phyloP scores from a whole-genome alignment of 53 echinoderm and acorn worm species.

The Echinarachnius parma region DNA sequence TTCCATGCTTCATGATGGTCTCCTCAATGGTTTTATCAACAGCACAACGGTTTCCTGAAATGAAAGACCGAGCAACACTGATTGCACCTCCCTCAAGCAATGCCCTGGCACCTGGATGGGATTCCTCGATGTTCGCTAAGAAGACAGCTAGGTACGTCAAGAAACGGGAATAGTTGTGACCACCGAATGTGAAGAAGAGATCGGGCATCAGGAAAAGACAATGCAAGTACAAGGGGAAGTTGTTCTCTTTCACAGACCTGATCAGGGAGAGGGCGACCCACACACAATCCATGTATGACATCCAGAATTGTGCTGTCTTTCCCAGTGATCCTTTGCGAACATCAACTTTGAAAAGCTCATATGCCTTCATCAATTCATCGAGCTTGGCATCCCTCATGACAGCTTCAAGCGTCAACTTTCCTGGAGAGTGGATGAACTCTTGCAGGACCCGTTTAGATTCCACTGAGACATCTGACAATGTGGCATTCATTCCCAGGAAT shows the following conservation, averaged over 20 bases:
- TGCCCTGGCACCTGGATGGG: conserved; percentile 51
- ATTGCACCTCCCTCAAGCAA: conserved; percentile 43
- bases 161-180: too few species aligned
- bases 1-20: conserved; percentile 60
- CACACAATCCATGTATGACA: conserved; percentile 59
- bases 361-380: conserved; percentile 25
- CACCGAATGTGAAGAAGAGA: conserved; percentile 62
- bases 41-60: conserved; percentile 45
- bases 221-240: conserved; percentile 34
- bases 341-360: conserved; percentile 17
- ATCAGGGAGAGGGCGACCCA: conserved; percentile 47
- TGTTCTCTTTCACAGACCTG: conserved; percentile 56
- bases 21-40: conserved; percentile 71
- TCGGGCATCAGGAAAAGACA: conserved; percentile 39
- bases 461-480: conserved; percentile 15
- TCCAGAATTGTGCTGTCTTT: conserved; percentile 68
- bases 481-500: conserved; percentile 10
- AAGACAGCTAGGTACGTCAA: conserved; percentile 38
- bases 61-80: conserved; percentile 45
- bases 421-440: background rate
- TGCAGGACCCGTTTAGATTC: background rate
- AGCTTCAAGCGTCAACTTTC: background rate
- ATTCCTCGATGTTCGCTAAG: conserved; percentile 37
- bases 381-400: conserved; percentile 33
- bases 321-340: conserved; percentile 39